phyloP scores from a whole-genome alignment of 35 echinoderm and acorn worm species.

The Eucidaris tribuloides region DNA sequence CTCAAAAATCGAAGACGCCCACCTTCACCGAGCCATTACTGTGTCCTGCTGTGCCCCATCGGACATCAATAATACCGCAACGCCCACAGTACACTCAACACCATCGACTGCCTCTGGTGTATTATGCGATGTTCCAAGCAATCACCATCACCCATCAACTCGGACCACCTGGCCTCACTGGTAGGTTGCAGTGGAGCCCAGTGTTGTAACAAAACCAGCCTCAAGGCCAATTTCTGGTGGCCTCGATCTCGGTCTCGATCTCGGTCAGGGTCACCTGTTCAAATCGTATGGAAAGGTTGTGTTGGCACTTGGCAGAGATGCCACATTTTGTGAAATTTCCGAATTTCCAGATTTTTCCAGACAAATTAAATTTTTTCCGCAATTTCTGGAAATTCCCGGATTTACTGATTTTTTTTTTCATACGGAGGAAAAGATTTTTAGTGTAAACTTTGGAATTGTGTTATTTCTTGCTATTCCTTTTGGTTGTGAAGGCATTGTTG shows the following conservation, averaged over 20 bases:
- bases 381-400: too few relatives aligned
- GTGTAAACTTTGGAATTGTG: too few relatives aligned
- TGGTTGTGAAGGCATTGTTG: too few relatives aligned
- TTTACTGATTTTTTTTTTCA: too few relatives aligned
- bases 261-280: too few relatives aligned
- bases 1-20: neutral
- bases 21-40: conserved; percentile 28
- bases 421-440: too few relatives aligned
- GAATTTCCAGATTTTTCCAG: too few relatives aligned
- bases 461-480: too few relatives aligned
- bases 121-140: conserved; percentile 31
- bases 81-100: conserved; percentile 57
- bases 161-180: neutral
- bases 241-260: too few relatives aligned
- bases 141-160: conserved; percentile 23
- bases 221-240: too few relatives aligned
- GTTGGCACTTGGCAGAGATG: neutral
- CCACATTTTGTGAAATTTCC: neutral
- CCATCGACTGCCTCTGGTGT: conserved; percentile 35
- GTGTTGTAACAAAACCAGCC: neutral
- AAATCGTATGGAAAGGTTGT: too few relatives aligned
- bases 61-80: conserved; percentile 57
- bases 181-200: neutral
- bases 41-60: conserved; percentile 61
- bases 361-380: neutral